Evolutionary conservation across 2,113 vertebrate species (phyloP), one percentile per base, ranked within the genome.

Genomic region (Rana temporaria): DNA sequence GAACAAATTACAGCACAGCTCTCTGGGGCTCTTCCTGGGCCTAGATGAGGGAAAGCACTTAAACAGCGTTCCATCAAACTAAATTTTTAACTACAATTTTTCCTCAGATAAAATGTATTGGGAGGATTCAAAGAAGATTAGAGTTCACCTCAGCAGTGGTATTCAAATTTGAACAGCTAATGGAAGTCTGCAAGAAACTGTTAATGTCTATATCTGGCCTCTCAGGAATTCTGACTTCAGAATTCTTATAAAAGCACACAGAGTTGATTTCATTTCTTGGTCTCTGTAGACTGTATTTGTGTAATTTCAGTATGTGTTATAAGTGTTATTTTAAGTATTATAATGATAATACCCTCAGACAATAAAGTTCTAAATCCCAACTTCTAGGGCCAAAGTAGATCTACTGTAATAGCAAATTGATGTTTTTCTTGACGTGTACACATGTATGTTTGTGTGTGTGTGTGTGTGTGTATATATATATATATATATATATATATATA

Each of bases 261-360:
- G 91, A 92, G 91, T 91, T 93, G 92, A 94, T 95, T 94, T 94
- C 91, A 93, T 94, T 93, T 92, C 88, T 62, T 84, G 85, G 89
- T 93, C 92, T 94, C 93, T 88, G 89, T 87, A 93, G 91, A 94
- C 91, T 91, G 91, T 90, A 89, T 91, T 91, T 89, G 90, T 91
- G 93, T 95, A 94, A 94, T 94, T 93, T 94, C 93, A 90, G 94
- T 95, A 95, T 96, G 95, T 94, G 94, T 96, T 95, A 96, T 95
- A 95, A 96, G 95, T 95, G 94, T 94, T 93, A 94, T 94, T 92
- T 93, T 95, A 95, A 94, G 93, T 93, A 94, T 94, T 91, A 91
- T 93, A 94, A 95, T 95, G 89, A 93, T 95, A 90, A 90, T 94
- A 91, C 91, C 92, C 92, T 91, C 91, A 93, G 95, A 95, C 95